Base-by-base conservation (phyloP, 2,888 invertebrate genomes). In the Ochlodes sylvanus region DNA sequence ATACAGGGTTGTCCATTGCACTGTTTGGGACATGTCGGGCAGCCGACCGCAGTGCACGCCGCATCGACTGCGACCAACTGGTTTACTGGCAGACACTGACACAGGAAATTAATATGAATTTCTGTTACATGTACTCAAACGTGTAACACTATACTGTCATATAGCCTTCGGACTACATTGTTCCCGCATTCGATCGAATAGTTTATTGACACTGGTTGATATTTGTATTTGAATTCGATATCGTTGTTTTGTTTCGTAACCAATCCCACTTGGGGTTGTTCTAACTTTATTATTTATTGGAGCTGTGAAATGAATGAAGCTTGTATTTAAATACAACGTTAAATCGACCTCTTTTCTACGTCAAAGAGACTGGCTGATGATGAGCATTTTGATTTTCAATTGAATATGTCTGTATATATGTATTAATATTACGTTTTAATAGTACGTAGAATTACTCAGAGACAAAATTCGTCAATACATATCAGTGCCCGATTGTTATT, bases 101-200 rank as follows among this genome's bases (percentile, higher is more conserved):
- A 87, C 88, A 89, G 91, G 90, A 91, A 92, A 91, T 91, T 90
- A 91, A 91, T 92, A 91, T 89, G 89, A 91, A 91, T 90, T 90
- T 87, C 85, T 84, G 88, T 89, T 84, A 86, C 89, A 87, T 86
- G 86, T 86, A 88, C 88, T 87, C 79, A 79, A 78, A 84, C 73
- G 76, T 79, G 77, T 82, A 76, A 79, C 81, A 79, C 75, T 84
- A 82, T 79, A 78, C 80, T 79, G 80, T 83, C 85, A 84, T 80
- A 76, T 80, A 76, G 79, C 75, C 85, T 78, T 84, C 76, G 78
- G 17, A 15, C 44, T 47, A 76, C 84, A 79, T 84, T 89, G 89
- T 90, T 89, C 88, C 89, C 38, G 38, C 38, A 38, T 38, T 9
- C 10, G 38, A 38, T 38, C 38, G 10, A 38, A 38, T 77, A 82